phyloP scores from a whole-genome alignment of 2,113 vertebrate species.

The Cyanoliseus patagonus region DNA sequence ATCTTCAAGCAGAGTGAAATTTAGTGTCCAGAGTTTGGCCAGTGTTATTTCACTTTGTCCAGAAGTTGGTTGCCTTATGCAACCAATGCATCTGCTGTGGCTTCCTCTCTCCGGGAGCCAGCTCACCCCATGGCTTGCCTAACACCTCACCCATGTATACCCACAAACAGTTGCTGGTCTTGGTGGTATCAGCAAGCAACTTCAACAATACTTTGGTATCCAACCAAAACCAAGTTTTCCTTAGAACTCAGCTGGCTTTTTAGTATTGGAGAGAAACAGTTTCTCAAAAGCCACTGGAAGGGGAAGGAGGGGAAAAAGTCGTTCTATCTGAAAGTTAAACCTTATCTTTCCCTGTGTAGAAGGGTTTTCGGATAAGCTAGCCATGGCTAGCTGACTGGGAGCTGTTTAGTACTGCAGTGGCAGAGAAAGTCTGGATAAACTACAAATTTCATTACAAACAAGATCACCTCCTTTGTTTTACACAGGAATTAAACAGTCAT shows the following conservation, averaged over 20 bases:
- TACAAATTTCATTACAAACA: not conserved
- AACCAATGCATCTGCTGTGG: not conserved
- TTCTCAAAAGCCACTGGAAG: not conserved
- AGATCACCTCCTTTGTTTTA: not conserved
- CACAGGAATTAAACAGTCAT: not conserved
- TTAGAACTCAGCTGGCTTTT: not conserved
- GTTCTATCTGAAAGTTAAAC: not conserved
- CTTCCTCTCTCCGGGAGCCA: not conserved
- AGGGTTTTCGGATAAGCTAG: not conserved
- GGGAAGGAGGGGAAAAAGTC: not conserved
- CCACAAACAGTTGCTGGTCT: not conserved
- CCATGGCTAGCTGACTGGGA: not conserved
- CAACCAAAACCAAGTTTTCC: not conserved
- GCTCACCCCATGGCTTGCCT: not conserved
- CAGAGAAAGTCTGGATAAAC: not conserved
- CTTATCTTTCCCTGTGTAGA: not conserved
- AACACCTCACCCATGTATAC: accelerated
- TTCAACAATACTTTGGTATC: not conserved
- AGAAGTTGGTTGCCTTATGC: not conserved
- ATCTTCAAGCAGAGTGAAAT: not conserved
- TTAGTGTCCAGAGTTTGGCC: not conserved
- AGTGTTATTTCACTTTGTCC: not conserved
- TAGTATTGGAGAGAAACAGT: not conserved
- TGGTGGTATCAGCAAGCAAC: not conserved
- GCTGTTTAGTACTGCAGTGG: not conserved